phyloP scores from a whole-genome alignment of 2,797 vertebrate genomes.

The Falco rusticolus region DNA sequence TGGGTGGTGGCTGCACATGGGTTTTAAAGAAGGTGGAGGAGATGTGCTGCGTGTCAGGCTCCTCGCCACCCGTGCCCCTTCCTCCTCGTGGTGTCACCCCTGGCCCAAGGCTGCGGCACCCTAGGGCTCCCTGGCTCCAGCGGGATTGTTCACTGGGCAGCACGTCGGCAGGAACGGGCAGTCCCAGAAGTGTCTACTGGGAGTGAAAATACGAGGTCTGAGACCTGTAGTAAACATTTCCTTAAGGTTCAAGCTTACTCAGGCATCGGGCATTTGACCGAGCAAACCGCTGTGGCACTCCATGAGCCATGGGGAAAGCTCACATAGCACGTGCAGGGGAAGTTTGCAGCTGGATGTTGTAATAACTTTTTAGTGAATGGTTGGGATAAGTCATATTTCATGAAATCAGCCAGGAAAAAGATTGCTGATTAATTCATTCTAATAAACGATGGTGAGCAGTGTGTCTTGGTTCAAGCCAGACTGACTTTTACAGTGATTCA shows the following conservation, averaged over 20 bases:
- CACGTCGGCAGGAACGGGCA: not conserved
- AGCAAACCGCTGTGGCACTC: not conserved
- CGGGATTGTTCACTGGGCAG: not conserved
- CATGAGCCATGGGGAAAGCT: constrained; percentile 5
- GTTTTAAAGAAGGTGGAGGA: not conserved
- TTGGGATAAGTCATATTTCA: constrained; percentile 60
- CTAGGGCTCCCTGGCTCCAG: not conserved
- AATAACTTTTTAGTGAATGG: constrained; percentile 15
- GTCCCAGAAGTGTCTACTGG: not conserved
- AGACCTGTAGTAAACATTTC: constrained; percentile 26
- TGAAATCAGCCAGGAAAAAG: not conserved
- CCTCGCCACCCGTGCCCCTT: not conserved
- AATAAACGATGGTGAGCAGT: not conserved
- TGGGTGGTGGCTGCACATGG: not conserved
- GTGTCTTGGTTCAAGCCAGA: constrained; percentile 27
- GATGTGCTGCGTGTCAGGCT: not conserved
- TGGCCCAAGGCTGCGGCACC: not conserved
- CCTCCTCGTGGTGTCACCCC: not conserved
- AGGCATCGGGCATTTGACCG: constrained; percentile 40
- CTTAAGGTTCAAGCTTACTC: constrained; percentile 37
- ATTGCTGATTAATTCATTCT: constrained; percentile 2
- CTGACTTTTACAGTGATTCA: constrained; percentile 52
- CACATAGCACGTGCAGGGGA: not conserved
- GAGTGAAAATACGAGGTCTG: not conserved
- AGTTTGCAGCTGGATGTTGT: not conserved